Evolutionary conservation across 2,113 vertebrate genomes (phyloP), one percentile per base, ranked within the genome.

Genomic region (Murina feae): DNA sequence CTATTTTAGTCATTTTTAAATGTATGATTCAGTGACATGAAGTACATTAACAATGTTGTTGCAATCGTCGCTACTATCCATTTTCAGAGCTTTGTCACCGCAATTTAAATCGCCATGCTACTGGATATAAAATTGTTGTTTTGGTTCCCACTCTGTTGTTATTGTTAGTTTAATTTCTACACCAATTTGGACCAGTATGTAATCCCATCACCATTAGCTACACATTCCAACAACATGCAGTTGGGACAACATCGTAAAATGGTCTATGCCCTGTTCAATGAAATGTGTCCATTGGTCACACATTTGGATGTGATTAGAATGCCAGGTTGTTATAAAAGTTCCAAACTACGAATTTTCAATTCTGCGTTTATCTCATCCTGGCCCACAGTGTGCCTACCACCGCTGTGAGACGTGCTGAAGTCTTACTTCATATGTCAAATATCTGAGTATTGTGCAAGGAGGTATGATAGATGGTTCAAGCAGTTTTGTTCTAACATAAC

Each of bases 401-500:
- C 53, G 23, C 35, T 63, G 18, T 42, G 37, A 75, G 69, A 71
- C 53, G 37, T 17, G 51, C 51, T 25, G 17, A 76, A 35, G n/a
- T 86, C 68, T 16, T 71, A 9, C 13, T 69, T 63, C 51, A n/a
- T 1, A 25, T 63, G 32, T 89, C 58, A 87, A 69, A 49, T 81
- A 32, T 10, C 11, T 74, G 80, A 9, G 9, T 42, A 32, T 76
- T 78, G 30, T 37, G 86, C 72, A 81, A 71, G 55, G 55, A 68
- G 30, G 0, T 44, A 25, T 53, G 76, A 72, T 63, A 32, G 71
- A 25, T 55, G 16, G 25, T 47, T 87, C 55, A 55, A 89, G 35
- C 55, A 68, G 25, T 89, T 94, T 94, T 86, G 63, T 94, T 93
- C 68, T 53, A 60, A 75, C 30, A 23, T 49, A 92, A 89, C 7